A percentile compares a stretch with the other conserved stretches of the same genome.
Conservation (phyloP, 2,113 vertebrate species). For the Gymnobelideus leadbeateri region DNA sequence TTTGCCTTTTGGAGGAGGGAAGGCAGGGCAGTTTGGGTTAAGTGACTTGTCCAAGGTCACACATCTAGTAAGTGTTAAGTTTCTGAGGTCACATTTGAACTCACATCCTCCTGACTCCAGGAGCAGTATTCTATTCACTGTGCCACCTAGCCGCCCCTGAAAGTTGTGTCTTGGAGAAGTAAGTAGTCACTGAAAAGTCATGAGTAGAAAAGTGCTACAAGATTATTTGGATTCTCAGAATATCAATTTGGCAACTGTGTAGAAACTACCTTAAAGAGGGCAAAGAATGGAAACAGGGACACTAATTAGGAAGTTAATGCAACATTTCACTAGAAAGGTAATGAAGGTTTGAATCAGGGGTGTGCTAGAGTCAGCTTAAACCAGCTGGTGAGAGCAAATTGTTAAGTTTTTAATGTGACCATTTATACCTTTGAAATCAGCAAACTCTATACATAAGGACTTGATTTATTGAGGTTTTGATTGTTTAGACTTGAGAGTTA, state of each 20-base stretch:
- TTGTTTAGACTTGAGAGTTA: not conserved
- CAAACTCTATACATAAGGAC: not conserved
- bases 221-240: not conserved
- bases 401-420: not conserved
- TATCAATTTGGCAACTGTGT: not conserved
- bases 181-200: not conserved
- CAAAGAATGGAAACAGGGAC: not conserved
- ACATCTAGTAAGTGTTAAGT: too few species aligned
- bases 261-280: not conserved
- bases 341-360: not conserved
- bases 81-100: too few species aligned
- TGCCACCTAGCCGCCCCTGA: not conserved
- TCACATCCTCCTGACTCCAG: too few species aligned
- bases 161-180: not conserved
- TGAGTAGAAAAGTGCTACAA: not conserved
- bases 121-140: too few species aligned
- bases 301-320: not conserved
- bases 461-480: not conserved
- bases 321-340: not conserved
- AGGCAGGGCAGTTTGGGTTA: too few species aligned
- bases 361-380: not conserved
- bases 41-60: too few species aligned
- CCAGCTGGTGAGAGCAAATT: not conserved
- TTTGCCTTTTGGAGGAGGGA: too few species aligned
- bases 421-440: not conserved